Evolutionary conservation across 1,140 invertebrate species (phyloP).

Genomic region (Tribolium castaneum): DNA sequence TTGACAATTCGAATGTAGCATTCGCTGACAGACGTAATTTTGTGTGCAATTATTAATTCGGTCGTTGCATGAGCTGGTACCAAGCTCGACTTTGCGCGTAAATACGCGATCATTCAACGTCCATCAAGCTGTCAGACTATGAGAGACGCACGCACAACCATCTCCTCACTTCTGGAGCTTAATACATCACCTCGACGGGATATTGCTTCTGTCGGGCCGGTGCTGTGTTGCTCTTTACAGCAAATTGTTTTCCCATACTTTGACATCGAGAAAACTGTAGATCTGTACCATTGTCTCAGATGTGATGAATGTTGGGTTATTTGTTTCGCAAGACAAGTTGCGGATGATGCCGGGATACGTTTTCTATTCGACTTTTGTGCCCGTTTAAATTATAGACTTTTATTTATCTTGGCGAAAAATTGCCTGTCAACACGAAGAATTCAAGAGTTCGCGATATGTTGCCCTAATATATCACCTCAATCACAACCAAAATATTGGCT

Average conservation of each 20-base stretch:
- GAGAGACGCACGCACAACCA: slow-evolving; percentile 53
- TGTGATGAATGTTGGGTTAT: slow-evolving; percentile 49
- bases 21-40: slow-evolving; percentile 34
- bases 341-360: slow-evolving; percentile 23
- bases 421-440: slow-evolving; percentile 38
- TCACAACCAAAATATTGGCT: not conserved
- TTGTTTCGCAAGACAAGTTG: slow-evolving; percentile 35
- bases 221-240: slow-evolving; percentile 43
- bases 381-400: slow-evolving; percentile 45
- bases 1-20: slow-evolving; percentile 38
- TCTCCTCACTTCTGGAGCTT: slow-evolving; percentile 50
- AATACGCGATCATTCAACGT: slow-evolving; percentile 58
- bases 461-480: slow-evolving; percentile 15
- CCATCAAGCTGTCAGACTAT: slow-evolving; percentile 55
- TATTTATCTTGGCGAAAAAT: slow-evolving; percentile 46
- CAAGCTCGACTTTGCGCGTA: slow-evolving; percentile 52
- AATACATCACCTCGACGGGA: slow-evolving; percentile 53
- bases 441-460: slow-evolving; percentile 36
- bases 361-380: slow-evolving; percentile 47
- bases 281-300: slow-evolving; percentile 46
- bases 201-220: slow-evolving; percentile 51
- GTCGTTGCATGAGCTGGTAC: slow-evolving; percentile 43
- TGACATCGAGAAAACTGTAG: slow-evolving; percentile 52
- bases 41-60: slow-evolving; percentile 36
- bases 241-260: slow-evolving; percentile 55